Evolutionary conservation across 2,888 invertebrate species (phyloP).

Genomic region (Petrolisthes cinctipes): DNA sequence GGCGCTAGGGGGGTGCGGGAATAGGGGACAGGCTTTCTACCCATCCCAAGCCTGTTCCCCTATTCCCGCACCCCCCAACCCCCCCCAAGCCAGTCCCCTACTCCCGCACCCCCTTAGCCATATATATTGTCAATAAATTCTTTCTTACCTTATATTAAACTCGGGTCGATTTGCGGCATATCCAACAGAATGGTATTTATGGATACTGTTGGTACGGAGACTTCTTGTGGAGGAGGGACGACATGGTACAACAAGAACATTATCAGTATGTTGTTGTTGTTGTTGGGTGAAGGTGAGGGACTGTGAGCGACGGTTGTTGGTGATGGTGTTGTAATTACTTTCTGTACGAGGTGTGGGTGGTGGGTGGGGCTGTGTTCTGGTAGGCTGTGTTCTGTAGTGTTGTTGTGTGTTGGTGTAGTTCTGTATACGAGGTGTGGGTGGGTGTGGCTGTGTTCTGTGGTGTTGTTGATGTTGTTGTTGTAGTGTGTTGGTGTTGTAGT

Average conservation of each 20-base stretch:
- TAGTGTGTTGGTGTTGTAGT: neutral
- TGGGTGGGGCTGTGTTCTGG: neutral
- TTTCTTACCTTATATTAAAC: conserved; percentile 33
- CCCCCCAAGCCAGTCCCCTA: too few relatives aligned
- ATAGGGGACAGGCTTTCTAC: too few relatives aligned
- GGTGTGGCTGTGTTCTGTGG: neutral
- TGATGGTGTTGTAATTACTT: neutral
- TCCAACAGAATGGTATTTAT: conserved; percentile 28
- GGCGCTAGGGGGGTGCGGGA: too few relatives aligned
- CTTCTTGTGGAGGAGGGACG: neutral
- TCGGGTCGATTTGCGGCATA: conserved; percentile 42
- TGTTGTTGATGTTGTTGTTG: too few relatives aligned
- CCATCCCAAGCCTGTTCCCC: too few relatives aligned
- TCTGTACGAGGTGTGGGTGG: neutral
- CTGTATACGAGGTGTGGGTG: too few relatives aligned
- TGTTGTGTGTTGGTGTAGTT: too few relatives aligned
- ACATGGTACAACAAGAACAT: too few relatives aligned
- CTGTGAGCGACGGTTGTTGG: neutral
- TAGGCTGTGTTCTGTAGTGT: neutral
- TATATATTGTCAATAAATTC: too few relatives aligned
- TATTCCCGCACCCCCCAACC: too few relatives aligned
- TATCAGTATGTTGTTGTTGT: neutral
- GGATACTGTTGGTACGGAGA: conserved; percentile 23
- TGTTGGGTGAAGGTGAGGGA: neutral
- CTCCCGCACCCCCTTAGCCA: too few relatives aligned